Conservation (phyloP, 1,140 invertebrate genomes). For the Drosophila elegans region DNA sequence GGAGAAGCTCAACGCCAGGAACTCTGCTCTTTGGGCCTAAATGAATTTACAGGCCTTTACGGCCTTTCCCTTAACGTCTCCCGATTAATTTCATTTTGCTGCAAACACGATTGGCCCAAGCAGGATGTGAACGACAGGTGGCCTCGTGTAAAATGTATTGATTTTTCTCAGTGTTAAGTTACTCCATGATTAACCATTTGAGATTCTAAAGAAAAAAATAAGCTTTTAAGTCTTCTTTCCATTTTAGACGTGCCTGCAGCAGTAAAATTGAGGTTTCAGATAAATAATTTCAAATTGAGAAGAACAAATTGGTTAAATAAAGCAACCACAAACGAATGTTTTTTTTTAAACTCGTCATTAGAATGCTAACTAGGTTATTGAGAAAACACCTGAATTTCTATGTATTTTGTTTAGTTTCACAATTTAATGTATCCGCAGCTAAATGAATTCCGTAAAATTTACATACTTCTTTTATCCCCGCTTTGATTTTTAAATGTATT, state of each 20-base stretch:
- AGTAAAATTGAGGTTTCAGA: no score
- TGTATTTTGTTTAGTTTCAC: no score
- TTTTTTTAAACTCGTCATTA: no score
- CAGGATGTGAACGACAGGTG: neutral
- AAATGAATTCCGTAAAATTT: constrained; percentile 9
- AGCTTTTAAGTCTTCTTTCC: no score
- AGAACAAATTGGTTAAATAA: no score
- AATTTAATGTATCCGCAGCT: neutral
- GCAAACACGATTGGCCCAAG: constrained; percentile 28
- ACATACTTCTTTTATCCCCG: constrained; percentile 5
- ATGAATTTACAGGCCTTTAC: constrained; percentile 76
- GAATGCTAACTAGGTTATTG: no score
- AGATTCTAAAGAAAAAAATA: neutral
- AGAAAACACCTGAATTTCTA: no score
- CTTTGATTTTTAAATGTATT: constrained; percentile 21
- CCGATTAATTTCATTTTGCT: constrained; percentile 74
- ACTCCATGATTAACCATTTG: neutral
- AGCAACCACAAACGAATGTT: no score
- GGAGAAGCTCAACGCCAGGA: constrained; percentile 14
- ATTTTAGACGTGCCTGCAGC: no score
- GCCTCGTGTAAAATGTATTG: constrained; percentile 3
- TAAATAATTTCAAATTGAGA: no score
- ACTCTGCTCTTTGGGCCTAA: constrained; percentile 32
- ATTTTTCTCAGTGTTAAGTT: constrained; percentile 5
- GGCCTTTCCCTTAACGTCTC: constrained; percentile 57